Evolutionary conservation across 2,888 invertebrate genomes (phyloP).

Genomic region (Clistopyga incitator): DNA sequence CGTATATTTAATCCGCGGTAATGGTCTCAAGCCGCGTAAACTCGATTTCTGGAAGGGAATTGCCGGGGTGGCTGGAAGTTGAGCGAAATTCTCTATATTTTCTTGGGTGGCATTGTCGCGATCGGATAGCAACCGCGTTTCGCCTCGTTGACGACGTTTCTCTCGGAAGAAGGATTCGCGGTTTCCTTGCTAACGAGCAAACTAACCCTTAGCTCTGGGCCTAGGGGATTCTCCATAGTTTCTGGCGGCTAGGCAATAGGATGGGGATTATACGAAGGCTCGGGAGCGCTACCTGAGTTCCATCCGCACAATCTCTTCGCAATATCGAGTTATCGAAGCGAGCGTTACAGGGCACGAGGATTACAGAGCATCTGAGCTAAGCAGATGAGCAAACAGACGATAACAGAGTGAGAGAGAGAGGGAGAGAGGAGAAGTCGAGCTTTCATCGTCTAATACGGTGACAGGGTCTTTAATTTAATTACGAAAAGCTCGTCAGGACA

Average conservation of each 20-base stretch:
- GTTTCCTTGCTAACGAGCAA: conserved; percentile 40
- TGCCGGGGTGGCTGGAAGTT: conserved; percentile 19
- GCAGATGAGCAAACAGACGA: background rate
- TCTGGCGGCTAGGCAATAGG: background rate
- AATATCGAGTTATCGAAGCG: conserved; percentile 41
- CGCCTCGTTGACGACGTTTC: background rate
- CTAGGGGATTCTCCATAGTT: background rate
- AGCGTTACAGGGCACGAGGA: background rate
- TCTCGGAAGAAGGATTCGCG: conserved; percentile 18
- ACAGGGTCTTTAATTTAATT: conserved; percentile 35
- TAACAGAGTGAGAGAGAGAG: too few species aligned
- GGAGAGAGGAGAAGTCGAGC: conserved; percentile 15
- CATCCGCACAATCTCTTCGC: background rate
- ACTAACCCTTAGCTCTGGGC: conserved; percentile 3
- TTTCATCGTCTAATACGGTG: background rate
- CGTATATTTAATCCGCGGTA: conserved; percentile 48
- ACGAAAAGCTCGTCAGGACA: conserved; percentile 16
- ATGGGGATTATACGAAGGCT: conserved; percentile 21
- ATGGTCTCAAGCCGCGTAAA: conserved; percentile 41
- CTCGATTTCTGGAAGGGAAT: conserved; percentile 36
- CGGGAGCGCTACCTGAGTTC: background rate
- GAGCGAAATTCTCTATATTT: conserved; percentile 14
- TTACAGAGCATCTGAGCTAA: background rate
- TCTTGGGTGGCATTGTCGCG: background rate
- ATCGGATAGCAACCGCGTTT: background rate